Base-by-base conservation (phyloP, 1,140 invertebrate species). In the Sycophila sp. region DNA sequence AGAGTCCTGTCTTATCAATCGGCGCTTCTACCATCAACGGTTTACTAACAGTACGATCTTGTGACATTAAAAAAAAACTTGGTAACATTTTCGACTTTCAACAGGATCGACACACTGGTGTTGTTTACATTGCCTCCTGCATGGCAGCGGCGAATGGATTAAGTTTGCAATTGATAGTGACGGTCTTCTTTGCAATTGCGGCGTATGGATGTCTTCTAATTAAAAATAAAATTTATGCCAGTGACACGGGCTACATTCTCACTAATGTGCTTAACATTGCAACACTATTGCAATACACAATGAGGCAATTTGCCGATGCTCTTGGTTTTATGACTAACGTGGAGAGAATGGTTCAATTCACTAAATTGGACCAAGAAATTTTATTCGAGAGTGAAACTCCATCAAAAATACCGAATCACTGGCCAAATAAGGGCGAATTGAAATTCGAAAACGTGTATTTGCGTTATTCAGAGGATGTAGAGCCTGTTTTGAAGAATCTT, bases 301-400 rank as follows among this genome's bases (percentile, higher is more conserved):
- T 47, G 60, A 94, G 96, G 85, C 94, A 95, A 78, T 91, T 90
- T 13, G 91, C 89, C 3, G 89, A 91, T 75, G 86, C 91, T 4
- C 82, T 91, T 73, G 93, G 92, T 68, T 90, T 95, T 78, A 94
- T 96, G 91, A 94, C 93, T 0, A 92, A 92, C 38, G 92, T 95
- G 0, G 93, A 95, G 82, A 87, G 94, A 73, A 88, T 95, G 10
- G 73, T 94, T 8, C 90, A 95, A 73, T 96, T 95, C 76, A 91
- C 90, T 0, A 85, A 89, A 53, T 78, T 94, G 4, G 88, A 91
- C 0, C 82, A 85, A 42, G 91, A 93, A 84, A 81, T 76, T 11
- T 72, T 80, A 1, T 74, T 87, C 49, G 77, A 80, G 26, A 81
- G 84, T 0, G 74, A 82, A 49, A 75, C 80, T 26, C 82, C 85